These are phyloP conservation scores for Zoroaster sp. DNA, from an alignment of 53 echinoderm and acorn worm genomes.

Conservation along the genomic window DNA sequence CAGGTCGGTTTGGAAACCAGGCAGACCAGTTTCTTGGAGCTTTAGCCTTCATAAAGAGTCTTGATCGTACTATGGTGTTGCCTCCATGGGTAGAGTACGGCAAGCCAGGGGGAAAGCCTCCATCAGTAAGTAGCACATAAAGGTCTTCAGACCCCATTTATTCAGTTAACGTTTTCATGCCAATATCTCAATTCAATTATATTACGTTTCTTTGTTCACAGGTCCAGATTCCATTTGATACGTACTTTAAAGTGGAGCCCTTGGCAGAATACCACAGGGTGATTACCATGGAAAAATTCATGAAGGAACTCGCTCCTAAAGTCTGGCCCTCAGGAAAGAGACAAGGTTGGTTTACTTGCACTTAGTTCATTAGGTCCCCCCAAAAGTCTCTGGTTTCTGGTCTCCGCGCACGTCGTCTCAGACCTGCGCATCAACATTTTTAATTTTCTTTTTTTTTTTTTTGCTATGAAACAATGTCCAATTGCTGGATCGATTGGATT, in stretches of 20 bases:
- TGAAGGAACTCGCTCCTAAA: conserved; percentile 79
- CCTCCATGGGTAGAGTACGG: conserved; percentile 93
- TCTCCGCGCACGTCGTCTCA: too few species aligned
- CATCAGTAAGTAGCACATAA: conserved; percentile 67
- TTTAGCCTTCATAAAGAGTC: conserved; percentile 74
- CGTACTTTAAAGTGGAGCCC: conserved; percentile 86
- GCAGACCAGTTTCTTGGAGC: conserved; percentile 92
- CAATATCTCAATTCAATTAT: neutral
- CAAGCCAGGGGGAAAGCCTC: conserved; percentile 37
- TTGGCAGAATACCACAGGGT: conserved; percentile 78
- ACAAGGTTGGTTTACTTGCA: conserved; percentile 58
- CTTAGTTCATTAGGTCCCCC: neutral
- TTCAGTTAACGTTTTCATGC: neutral
- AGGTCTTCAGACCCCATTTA: too few species aligned
- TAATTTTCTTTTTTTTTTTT: too few species aligned
- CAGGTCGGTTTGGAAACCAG: conserved; percentile 98
- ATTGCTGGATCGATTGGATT: too few species aligned
- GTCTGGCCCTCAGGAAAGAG: conserved; percentile 89
- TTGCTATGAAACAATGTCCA: too few species aligned
- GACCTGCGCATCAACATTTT: too few species aligned
- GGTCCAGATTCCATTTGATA: conserved; percentile 93
- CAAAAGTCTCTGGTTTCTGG: too few species aligned
- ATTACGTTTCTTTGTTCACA: conserved; percentile 12
- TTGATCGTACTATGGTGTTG: conserved; percentile 86
- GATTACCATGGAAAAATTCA: conserved; percentile 95